Evolutionary conservation across 2,113 vertebrate species (phyloP).

Genomic region (Pteruthius melanotis): DNA sequence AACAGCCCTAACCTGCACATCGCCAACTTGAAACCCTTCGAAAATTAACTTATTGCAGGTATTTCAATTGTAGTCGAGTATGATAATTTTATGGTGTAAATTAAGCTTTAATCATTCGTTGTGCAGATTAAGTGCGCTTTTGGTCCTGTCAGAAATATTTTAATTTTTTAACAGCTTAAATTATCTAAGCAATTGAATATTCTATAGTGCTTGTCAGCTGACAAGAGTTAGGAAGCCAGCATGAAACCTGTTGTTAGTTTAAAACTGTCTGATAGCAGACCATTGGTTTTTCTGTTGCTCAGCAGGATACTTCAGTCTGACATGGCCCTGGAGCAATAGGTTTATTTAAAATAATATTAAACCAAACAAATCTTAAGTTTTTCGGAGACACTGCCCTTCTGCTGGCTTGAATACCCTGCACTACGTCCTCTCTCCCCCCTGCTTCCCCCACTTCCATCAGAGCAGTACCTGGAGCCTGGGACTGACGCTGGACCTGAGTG

Average conservation of each 20-base stretch:
- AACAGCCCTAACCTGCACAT: neutral
- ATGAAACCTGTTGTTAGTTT: neutral
- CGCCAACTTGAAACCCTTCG: neutral
- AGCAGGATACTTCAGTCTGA: neutral
- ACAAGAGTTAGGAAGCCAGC: neutral
- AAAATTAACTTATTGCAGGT: accelerated
- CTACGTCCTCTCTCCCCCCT: neutral
- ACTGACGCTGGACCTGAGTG: neutral
- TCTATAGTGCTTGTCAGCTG: neutral
- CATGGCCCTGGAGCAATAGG: neutral
- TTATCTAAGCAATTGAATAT: neutral
- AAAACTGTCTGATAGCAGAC: neutral
- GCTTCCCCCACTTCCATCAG: neutral
- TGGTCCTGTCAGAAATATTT: neutral
- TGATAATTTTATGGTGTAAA: neutral
- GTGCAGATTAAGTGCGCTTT: neutral
- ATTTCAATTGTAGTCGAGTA: neutral
- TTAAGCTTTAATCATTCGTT: neutral
- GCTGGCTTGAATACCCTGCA: neutral
- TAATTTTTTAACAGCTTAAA: neutral
- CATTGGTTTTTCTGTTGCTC: neutral
- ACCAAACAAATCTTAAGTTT: neutral
- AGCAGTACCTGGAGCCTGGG: neutral
- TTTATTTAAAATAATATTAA: neutral
- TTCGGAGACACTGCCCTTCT: neutral